Percentiles rank a stretch among this genome's conserved stretches.
Evolutionary conservation across 2,797 vertebrate species (phyloP).

Genomic region (Eupleurogrammus muticus): DNA sequence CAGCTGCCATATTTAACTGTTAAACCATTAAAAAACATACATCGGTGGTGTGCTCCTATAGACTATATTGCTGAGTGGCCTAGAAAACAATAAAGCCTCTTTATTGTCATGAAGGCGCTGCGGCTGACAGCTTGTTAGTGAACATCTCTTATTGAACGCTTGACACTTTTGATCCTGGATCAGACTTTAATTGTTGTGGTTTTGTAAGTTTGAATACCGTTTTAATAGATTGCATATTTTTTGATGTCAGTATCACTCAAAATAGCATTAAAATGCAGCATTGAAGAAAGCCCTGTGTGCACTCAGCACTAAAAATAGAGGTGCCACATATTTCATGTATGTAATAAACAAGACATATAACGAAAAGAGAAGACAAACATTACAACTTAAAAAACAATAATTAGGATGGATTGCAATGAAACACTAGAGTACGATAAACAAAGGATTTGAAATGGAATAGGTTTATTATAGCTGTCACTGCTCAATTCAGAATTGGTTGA

Average conservation of each 20-base stretch:
- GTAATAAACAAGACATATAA: not conserved
- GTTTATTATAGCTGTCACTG: conserved; percentile 14
- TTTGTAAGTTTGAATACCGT: conserved; percentile 18
- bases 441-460: conserved; percentile 25
- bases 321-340: conserved; percentile 20
- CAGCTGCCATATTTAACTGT: conserved; percentile 22
- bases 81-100: not conserved
- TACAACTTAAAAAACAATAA: not conserved
- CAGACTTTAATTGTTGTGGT: conserved; percentile 27
- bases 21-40: not conserved
- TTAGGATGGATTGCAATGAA: not conserved
- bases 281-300: conserved; percentile 1
- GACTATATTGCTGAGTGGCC: not conserved
- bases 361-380: conserved; percentile 3
- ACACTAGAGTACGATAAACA: not conserved
- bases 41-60: not conserved
- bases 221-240: conserved; percentile 15
- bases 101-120: not conserved
- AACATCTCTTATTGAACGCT: conserved; percentile 19
- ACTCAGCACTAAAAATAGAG: conserved; percentile 5
- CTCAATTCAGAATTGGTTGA: conserved; percentile 41
- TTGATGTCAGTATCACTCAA: conserved; percentile 17
- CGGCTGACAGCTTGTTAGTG: conserved; percentile 13
- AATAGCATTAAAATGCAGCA: conserved; percentile 9
- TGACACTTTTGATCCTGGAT: conserved; percentile 23